Conservation (phyloP, 2,797 vertebrate species). For the Hyperoplus immaculatus region DNA sequence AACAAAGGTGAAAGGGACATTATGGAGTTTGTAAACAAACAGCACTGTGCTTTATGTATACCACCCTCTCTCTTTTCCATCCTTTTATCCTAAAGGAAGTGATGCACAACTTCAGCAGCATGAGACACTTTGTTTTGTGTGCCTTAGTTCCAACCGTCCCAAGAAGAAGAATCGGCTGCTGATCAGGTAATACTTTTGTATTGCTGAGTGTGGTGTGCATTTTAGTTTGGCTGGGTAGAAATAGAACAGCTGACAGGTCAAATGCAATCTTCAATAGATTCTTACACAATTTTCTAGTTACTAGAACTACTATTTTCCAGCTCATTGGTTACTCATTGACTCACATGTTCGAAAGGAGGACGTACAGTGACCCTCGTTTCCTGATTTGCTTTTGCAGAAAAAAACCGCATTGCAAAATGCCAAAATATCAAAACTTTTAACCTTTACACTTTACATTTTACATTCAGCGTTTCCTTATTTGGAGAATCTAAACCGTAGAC, state of each 20-base stretch:
- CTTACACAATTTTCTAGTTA: background rate
- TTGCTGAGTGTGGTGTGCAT: background rate
- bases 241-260: background rate
- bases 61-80: background rate
- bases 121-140: background rate
- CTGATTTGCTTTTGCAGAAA: background rate
- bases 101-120: background rate
- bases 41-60: background rate
- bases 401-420: background rate
- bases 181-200: background rate
- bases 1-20: background rate
- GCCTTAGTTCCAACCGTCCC: background rate
- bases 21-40: constrained; percentile 4
- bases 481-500: background rate
- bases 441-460: background rate
- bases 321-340: constrained; percentile 14
- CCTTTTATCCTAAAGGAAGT: background rate
- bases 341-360: constrained; percentile 30
- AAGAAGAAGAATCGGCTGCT: background rate
- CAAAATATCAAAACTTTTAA: constrained; percentile 15
- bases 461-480: background rate
- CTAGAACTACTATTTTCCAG: background rate
- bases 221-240: background rate
- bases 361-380: background rate
- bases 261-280: background rate